Base-by-base conservation (phyloP, 2,113 vertebrate genomes). In the Misgurnus mizolepis region DNA sequence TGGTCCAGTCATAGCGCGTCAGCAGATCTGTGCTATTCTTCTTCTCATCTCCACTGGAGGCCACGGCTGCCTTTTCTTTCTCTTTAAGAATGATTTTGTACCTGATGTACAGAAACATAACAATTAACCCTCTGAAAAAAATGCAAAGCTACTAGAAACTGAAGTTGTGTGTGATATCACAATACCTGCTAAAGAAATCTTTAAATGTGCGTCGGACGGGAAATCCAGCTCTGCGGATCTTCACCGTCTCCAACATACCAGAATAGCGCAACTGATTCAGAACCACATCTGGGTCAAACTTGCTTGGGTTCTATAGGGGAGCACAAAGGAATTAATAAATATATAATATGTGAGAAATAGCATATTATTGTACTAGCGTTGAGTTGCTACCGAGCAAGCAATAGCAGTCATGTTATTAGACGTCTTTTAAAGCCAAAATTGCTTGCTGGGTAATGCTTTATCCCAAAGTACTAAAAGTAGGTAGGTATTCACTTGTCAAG, bases 231-330 rank as follows among this genome's bases (percentile, higher is more conserved):
- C 95, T 93, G 4, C 96, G 93, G 85, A 97, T 95, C 86, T 97
- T 97, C 76, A 97, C 96, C 0, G 96, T 97, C 86, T 97, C 96
- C 88, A 97, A 83, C 96, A 97, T 97, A 73, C 96, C 96, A 15
- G 96, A 97, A 80, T 97, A 97, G 11, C 94, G 89, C 70, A 97
- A 89, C 89, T 97, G 96, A 82, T 97, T 97, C 18, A 96, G 88
- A 83, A 97, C 96, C 17, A 96, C 93, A 12, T 93, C 95, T 0
- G 95, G 95, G 83, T 89, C 90, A 80, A 97, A 97, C 58, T 91
- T 90, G 78, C 88, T 91, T 0, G 95, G 92, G 0, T 92, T 94
- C 96, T 97, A 81, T 12, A 43, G 53, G 22, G 14, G 60, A 40
- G 40, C 9, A 58, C 74, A 39, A 8, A 47, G 77, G 7, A 39